Evolutionary conservation across 1,140 invertebrate species (phyloP), one percentile per base, ranked within the genome.

Genomic region (Neuroterus valhalla): DNA sequence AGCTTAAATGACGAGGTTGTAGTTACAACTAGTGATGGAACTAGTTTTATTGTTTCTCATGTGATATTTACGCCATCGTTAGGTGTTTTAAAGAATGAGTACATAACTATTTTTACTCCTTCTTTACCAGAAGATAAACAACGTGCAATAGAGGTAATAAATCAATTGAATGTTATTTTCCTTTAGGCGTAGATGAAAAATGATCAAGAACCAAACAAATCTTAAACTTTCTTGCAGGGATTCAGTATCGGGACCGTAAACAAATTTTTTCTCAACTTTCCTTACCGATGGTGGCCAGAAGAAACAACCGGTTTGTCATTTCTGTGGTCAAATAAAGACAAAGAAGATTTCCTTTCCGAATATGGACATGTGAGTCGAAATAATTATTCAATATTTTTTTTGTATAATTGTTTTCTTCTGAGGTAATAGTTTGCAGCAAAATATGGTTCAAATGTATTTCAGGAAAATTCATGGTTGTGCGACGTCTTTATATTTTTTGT

Each of bases 201-300:
- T 21, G 43, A 44, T 26, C 23, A 50, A 15, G 43, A 52, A 19
- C 73, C 48, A 43, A 68, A 43, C 52, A 55, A 66, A 67, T 55
- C 17, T 71, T 43, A 50, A 2, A 69, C 55, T 26, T 48, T 77
- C 71, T 71, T 86, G 48, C 71, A 92, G 89, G 86, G 88, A 79
- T 81, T 94, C 26, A 91, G 87, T 15, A 91, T 93, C 85, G 93
- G 93, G 44, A 91, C 90, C 42, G 91, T 93, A 2, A 90, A 93
- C 79, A 94, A 94, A 86, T 92, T 97, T 68, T 96, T 94, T 78
- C 81, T 96, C 19, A 91, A 94, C 83, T 96, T 94, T 78, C 82
- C 91, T 1, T 83, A 89, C 50, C 89, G 89, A 26, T 95, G 94
- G 91, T 94, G 94, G 92, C 91, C 92, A 2, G 81, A 91, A 46